Evolutionary conservation across 2,797 vertebrate species (phyloP).

Genomic region (Peromyscus eremicus): DNA sequence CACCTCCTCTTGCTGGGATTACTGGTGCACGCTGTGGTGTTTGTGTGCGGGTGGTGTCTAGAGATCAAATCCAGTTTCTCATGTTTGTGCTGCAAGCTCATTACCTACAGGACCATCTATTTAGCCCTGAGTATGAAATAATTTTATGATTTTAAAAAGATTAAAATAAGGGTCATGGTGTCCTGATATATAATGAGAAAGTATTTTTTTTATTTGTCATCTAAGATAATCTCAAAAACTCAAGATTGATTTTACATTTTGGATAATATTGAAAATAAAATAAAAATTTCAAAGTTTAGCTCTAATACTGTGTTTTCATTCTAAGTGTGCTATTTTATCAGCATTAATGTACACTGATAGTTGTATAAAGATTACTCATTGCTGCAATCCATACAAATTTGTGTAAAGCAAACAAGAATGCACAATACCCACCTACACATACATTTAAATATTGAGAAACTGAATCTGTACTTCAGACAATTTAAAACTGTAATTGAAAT

Average conservation of each 20-base stretch:
- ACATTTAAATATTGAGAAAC: conserved; percentile 64
- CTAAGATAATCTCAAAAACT: background rate
- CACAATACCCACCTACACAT: background rate
- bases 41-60: background rate
- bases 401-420: conserved; percentile 32
- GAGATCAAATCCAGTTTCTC: background rate
- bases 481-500: conserved; percentile 66
- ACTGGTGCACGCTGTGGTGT: background rate
- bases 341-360: background rate
- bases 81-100: background rate
- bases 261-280: conserved; percentile 32
- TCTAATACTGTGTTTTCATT: conserved; percentile 19
- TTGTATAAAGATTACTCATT: background rate
- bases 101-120: background rate
- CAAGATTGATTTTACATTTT: background rate
- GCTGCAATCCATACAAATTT: conserved; percentile 10
- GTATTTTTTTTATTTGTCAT: background rate
- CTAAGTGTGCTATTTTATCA: background rate
- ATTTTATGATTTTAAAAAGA: conserved; percentile 6
- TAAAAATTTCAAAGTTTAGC: background rate
- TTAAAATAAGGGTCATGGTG: background rate
- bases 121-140: background rate
- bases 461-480: conserved; percentile 34
- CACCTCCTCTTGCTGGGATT: too few relatives aligned
- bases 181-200: background rate